These are phyloP conservation scores for Illadopsis cleaveri DNA, from an alignment of 2,113 vertebrate species.

Conservation along the genomic window DNA sequence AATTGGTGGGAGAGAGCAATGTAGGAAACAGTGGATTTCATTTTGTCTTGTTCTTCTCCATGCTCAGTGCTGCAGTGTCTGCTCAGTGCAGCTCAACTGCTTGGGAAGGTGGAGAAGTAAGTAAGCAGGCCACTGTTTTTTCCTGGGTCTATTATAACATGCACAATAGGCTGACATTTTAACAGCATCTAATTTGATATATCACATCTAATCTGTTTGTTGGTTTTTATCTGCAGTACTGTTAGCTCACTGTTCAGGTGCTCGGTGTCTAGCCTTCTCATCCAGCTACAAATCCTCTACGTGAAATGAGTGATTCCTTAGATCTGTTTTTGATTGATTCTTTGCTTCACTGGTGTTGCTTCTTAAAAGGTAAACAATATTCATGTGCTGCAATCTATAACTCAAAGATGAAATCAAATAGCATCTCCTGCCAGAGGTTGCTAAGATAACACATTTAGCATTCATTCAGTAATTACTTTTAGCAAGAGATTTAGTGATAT, in stretches of 20 bases:
- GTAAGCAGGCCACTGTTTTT: not conserved
- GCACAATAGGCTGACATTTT: not conserved
- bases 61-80: not conserved
- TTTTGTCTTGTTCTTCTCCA: not conserved
- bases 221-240: conserved; percentile 62
- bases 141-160: not conserved
- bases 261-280: conserved; percentile 43
- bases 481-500: not conserved
- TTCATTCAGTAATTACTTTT: conserved; percentile 26
- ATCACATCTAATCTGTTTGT: conserved; percentile 37
- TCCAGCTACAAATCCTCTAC: conserved; percentile 55
- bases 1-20: not conserved
- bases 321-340: conserved; percentile 52
- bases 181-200: conserved; percentile 23
- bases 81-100: not conserved
- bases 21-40: not conserved
- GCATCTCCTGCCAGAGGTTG: conserved; percentile 36
- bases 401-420: conserved; percentile 11
- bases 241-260: conserved; percentile 45
- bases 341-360: conserved; percentile 57
- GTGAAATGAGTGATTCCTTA: conserved; percentile 49
- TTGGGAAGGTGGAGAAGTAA: not conserved
- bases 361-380: conserved; percentile 63
- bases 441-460: conserved; percentile 8
- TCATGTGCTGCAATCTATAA: conserved; percentile 47